A percentile compares a stretch with the other conserved stretches of the same genome.
Evolutionary conservation across 1,140 invertebrate genomes (phyloP).

Genomic region (Globodera ellingtonae): DNA sequence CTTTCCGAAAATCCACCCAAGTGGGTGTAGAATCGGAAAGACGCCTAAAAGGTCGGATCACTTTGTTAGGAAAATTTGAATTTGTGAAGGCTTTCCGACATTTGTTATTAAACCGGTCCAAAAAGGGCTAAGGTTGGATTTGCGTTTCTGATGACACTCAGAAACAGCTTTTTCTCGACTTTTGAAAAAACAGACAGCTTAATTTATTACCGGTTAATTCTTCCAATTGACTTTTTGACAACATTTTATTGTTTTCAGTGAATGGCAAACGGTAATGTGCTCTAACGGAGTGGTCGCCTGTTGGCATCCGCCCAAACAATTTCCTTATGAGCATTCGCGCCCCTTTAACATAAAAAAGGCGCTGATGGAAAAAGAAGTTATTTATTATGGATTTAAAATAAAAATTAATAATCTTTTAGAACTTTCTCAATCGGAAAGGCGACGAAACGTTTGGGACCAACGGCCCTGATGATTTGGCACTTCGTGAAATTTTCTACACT

Average conservation of each 20-base stretch:
- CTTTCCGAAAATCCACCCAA: too few species aligned
- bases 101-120: too few species aligned
- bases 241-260: background rate
- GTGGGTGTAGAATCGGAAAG: too few species aligned
- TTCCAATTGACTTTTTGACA: too few species aligned
- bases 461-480: slow-evolving; percentile 30
- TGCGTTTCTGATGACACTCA: too few species aligned
- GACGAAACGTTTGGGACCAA: background rate
- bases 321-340: slow-evolving; percentile 81
- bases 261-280: slow-evolving; percentile 38
- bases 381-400: background rate
- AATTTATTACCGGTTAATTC: too few species aligned
- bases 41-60: too few species aligned
- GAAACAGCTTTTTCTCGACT: too few species aligned
- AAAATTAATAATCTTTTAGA: background rate
- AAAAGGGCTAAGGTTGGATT: too few species aligned
- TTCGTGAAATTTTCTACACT: slow-evolving; percentile 42
- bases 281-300: slow-evolving; percentile 74
- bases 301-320: slow-evolving; percentile 80
- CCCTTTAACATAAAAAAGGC: slow-evolving; percentile 69
- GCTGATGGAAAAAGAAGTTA: slow-evolving; percentile 23
- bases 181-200: too few species aligned
- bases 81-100: too few species aligned
- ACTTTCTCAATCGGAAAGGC: slow-evolving; percentile 5
- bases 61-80: too few species aligned